Conservation (phyloP, 2,797 vertebrate genomes). For the Nannoperca obscura region DNA sequence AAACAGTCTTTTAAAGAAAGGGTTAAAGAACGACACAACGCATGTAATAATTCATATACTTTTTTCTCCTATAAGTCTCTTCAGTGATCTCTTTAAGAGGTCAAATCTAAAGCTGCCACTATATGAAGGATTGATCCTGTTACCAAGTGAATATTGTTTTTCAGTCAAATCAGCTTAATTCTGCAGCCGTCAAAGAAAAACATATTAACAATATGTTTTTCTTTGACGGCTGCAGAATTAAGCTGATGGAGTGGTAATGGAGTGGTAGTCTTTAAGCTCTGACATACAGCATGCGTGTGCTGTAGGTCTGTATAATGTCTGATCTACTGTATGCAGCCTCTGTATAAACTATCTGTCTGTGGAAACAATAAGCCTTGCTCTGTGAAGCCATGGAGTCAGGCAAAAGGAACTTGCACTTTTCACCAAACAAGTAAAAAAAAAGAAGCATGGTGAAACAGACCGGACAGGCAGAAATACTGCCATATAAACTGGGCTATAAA, state of each 20-base stretch:
- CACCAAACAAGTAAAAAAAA: conserved; percentile 19
- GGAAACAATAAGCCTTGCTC: conserved; percentile 3
- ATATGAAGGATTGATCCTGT: conserved; percentile 29
- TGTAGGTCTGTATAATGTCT: conserved; percentile 8
- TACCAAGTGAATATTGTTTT: conserved; percentile 45
- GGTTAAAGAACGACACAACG: background rate
- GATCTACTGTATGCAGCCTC: conserved; percentile 10
- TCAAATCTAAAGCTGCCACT: conserved; percentile 45
- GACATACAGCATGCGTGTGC: background rate
- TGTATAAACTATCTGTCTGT: background rate
- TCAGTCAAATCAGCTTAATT: conserved; percentile 63
- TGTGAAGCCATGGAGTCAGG: conserved; percentile 51
- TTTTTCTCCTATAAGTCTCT: conserved; percentile 35
- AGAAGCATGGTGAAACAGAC: background rate
- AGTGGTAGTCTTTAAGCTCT: conserved; percentile 34
- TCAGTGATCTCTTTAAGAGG: conserved; percentile 54
- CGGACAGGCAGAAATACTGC: conserved; percentile 8
- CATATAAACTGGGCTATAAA: conserved; percentile 3
- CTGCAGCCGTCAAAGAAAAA: conserved; percentile 30
- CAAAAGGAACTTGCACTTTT: conserved; percentile 52
- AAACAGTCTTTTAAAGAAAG: conserved; percentile 13
- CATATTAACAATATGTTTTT: too few relatives aligned
- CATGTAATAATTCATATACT: conserved; percentile 18
- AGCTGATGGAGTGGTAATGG: too few relatives aligned
- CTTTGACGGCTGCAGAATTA: too few relatives aligned